Conservation (phyloP, 2,113 vertebrate genomes). For the Perccottus glenii region DNA sequence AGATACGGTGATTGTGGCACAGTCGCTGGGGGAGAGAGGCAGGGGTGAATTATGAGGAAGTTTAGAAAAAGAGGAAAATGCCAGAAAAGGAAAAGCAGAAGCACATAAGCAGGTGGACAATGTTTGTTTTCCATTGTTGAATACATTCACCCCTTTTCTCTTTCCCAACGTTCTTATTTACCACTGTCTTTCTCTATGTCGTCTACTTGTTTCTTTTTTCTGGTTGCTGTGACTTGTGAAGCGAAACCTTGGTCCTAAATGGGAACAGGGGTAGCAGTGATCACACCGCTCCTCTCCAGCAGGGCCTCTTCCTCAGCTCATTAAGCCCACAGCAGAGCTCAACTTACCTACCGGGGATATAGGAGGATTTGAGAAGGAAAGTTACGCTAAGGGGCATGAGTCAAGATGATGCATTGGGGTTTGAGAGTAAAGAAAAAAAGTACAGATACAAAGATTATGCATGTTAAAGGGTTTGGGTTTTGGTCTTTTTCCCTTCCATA, state of each 20-base stretch:
- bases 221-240: conserved; percentile 40
- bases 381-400: conserved; percentile 8
- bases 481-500: background rate
- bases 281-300: conserved; percentile 39
- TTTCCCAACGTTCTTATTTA: background rate
- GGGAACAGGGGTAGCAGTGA: conserved; percentile 55
- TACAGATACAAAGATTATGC: conserved; percentile 8
- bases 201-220: background rate
- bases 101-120: conserved; percentile 47
- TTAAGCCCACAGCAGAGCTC: conserved; percentile 55
- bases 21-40: conserved; percentile 43
- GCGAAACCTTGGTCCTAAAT: conserved; percentile 51
- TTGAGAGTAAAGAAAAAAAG: background rate
- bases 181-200: background rate
- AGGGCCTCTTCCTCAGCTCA: conserved; percentile 64
- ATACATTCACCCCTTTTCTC: conserved; percentile 2
- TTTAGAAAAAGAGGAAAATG: conserved; percentile 25
- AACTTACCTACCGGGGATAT: conserved; percentile 34
- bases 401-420: background rate
- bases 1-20: conserved; percentile 20
- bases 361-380: conserved; percentile 23
- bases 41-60: conserved; percentile 65
- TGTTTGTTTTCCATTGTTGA: conserved; percentile 31
- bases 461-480: background rate
- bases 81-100: background rate